Conservation (phyloP, 2,888 invertebrate genomes). For the Clunio marinus region DNA sequence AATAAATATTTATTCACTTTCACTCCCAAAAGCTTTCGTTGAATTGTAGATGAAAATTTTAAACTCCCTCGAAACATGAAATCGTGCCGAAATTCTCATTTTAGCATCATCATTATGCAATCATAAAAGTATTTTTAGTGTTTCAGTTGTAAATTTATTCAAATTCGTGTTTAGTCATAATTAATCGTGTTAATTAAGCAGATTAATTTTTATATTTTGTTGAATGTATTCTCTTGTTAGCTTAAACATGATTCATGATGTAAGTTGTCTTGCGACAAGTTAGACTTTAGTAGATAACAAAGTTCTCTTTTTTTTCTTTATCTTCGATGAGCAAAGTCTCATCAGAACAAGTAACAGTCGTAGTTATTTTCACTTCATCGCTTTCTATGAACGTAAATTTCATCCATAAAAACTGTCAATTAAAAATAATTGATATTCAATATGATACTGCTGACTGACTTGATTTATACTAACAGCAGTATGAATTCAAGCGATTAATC, state of each 20-base stretch:
- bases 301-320: too few species aligned
- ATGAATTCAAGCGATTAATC: background rate
- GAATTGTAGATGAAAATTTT: background rate
- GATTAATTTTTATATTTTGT: background rate
- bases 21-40: background rate
- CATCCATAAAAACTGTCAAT: slow-evolving; percentile 6
- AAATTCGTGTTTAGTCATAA: background rate
- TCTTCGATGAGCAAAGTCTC: too few species aligned
- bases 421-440: slow-evolving; percentile 10
- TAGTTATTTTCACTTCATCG: background rate
- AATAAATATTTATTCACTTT: slow-evolving; percentile 37
- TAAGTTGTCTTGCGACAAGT: too few species aligned
- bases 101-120: background rate
- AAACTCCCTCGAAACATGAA: background rate
- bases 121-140: too few species aligned
- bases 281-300: too few species aligned
- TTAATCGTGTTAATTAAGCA: background rate
- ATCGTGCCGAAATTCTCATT: background rate
- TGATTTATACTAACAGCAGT: background rate
- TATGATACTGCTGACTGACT: background rate
- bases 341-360: too few species aligned
- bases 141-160: background rate
- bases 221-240: too few species aligned
- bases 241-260: too few species aligned
- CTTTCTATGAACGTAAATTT: background rate